Evolutionary conservation across 2,797 vertebrate species (phyloP), one percentile per base, ranked within the genome.

Genomic region (Denticeps clupeoides): DNA sequence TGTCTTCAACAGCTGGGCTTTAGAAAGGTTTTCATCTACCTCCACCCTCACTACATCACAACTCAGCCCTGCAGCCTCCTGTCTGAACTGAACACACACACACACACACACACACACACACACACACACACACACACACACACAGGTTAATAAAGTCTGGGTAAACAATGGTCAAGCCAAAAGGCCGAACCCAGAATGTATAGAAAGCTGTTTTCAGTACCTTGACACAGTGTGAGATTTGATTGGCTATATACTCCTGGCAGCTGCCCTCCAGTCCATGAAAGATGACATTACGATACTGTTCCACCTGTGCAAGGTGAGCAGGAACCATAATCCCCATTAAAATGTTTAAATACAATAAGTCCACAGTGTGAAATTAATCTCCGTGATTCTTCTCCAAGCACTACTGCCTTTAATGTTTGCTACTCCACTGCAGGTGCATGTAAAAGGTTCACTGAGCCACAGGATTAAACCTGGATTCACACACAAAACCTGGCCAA

Each of bases 261-360:
- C 90, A 87, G 74, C 94, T 93, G 70, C 90, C 93, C 72, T 97
- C 89, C 27, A 90, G 87, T 53, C 91, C 89, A 2, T 96, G 91
- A 53, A 96, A 93, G 74, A 94, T 89, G 38, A 96, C 85, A 62
- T 85, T 95, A 19, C 69, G 87, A 23, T 97, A 96, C 45, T 91
- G 90, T 56, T 97, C 89, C 55, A 94, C 91, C 93, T 98, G 60
- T n/a, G n/a, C n/a, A n/a, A n/a, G n/a, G n/a, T n/a, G n/a, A n/a
- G n/a, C n/a, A n/a, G n/a, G n/a, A n/a, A n/a, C n/a, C n/a, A n/a
- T n/a, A n/a, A n/a, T n/a, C n/a, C n/a, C n/a, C n/a, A n/a, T n/a
- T n/a, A n/a, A n/a, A n/a, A n/a, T n/a, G n/a, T n/a, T n/a, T n/a
- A n/a, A n/a, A n/a, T n/a, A n/a, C n/a, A n/a, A n/a, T n/a, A n/a